phyloP scores from a whole-genome alignment of 2,797 vertebrate species.

The Aplochiton taeniatus region DNA sequence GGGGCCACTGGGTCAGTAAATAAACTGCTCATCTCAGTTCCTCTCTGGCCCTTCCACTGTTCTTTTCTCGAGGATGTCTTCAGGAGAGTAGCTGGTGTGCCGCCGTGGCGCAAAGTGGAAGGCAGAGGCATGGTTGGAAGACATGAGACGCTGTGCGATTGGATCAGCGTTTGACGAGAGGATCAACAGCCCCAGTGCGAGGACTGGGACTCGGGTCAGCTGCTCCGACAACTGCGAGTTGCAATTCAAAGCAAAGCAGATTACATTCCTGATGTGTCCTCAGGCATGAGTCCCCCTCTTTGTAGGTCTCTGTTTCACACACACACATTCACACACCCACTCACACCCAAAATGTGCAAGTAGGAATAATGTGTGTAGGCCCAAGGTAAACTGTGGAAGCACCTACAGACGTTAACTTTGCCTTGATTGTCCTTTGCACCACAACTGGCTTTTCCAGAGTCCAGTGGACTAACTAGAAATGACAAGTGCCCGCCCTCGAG shows the following conservation, averaged over 20 bases:
- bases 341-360: not conserved
- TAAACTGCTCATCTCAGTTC: constrained; percentile 60
- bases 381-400: too few relatives aligned
- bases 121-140: constrained; percentile 31
- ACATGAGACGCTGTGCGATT: constrained; percentile 58
- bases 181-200: constrained; percentile 31
- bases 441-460: too few relatives aligned
- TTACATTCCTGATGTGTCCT: constrained; percentile 73
- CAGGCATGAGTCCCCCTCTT: constrained; percentile 35
- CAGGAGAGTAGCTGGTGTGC: constrained; percentile 17
- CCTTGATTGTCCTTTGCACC: too few relatives aligned
- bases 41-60: constrained; percentile 34
- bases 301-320: constrained; percentile 11
- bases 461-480: too few relatives aligned
- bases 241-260: constrained; percentile 56
- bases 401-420: too few relatives aligned
- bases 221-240: constrained; percentile 55
- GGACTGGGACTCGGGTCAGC: constrained; percentile 57
- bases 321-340: constrained; percentile 26
- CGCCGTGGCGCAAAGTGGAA: constrained; percentile 37
- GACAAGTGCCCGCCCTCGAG: too few relatives aligned
- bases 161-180: constrained; percentile 56
- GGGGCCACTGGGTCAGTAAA: constrained; percentile 76
- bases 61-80: constrained; percentile 55
- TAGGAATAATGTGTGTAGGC: too few relatives aligned